Base-by-base conservation (phyloP, 2,888 invertebrate species). In the Ditylenchus weischeri region DNA sequence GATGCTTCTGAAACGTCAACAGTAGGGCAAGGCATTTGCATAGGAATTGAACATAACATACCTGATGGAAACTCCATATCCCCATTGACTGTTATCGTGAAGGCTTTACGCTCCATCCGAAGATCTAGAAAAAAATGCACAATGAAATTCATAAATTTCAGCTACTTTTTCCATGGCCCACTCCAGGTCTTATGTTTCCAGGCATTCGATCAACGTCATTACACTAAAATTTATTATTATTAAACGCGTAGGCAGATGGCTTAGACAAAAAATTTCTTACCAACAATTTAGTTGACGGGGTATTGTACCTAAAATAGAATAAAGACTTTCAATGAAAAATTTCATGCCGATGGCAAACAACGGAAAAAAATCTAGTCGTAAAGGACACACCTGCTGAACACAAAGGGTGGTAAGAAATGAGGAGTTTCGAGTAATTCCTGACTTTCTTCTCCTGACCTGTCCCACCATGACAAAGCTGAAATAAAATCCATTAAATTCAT, bases 391-490 rank as follows among this genome's bases (percentile, higher is more conserved):
- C 54, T 54, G 65, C 79, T 81, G 72, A 79, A 81, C 50, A 77
- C 75, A 60, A 70, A 81, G 0, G 81, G 81, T 11, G 81, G 81
- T 23, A 81, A 71, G 68, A 79, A 81, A 10, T 77, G 71, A 0
- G 75, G 71, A 5, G 75, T 77, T 50, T 69, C 49, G 13, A 59
- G 62, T n/a, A 54, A 29, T 15, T 38, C 57, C 19, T 50, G 59
- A 18, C 57, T 63, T 15, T 47, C 57, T 38, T 64, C 57, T 29
- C 74, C 72, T 11, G 63, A 57, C 43, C 62, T 51, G 21, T 84
- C 85, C 81, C 86, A 86, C 54, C 54, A 54, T 21, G 54, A 54
- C 10, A 54, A 54, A 23, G 54, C 54, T 23, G 11, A 81, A 86
- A 83, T 35, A 90, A 29, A 29, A 29, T 29, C 2, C 5, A 29